Base-by-base conservation (phyloP, 2,113 vertebrate genomes). In the Manacus vitellinus region DNA sequence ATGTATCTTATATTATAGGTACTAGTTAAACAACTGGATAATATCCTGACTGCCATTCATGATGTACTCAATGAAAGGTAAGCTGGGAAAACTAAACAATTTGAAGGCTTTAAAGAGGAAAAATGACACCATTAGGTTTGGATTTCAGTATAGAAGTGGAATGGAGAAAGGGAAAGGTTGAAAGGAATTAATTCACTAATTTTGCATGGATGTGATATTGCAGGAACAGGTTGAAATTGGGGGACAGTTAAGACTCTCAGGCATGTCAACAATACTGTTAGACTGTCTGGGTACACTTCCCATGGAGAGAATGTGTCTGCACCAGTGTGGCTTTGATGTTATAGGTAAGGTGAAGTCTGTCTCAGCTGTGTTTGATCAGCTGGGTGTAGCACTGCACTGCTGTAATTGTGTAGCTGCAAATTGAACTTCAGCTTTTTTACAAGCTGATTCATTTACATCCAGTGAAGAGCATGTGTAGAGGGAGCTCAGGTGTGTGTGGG, bases 21-120 rank as follows among this genome's bases (percentile, higher is more conserved):
- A 91, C 98, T 99, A 71, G 99, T 99, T 98, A 99, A 99, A 98
- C 99, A 99, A 91, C 97, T 99, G 98, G 99, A 99, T 98, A 99
- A 99, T 97, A 99, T 99, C 98, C 98, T 99, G 98, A 98, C 98
- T 98, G 99, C 99, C 95, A 97, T 99, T 96, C 99, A 99, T 91
- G 99, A 99, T 97, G 99, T 99, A 94, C 98, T 99, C 86, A 99
- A 99, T 97, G 99, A 99, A 98, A 99, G 99, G 99, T 99, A 98
- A 97, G 97, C 25, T 84, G 81, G 28, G 43, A 83, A 52, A 88
- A 37, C 11, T 9, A 43, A 66, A 39, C 16, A 14, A 25, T 77
- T 41, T 31, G 41, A 49, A 76, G n/a, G 22, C 23, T 89, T 58
- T 70, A 12, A 76, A 61, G 24, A 46, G 21, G 55, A 66, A 70